These are phyloP conservation scores for Uria lomvia DNA, from an alignment of 2,113 vertebrate genomes.

Conservation along the genomic window DNA sequence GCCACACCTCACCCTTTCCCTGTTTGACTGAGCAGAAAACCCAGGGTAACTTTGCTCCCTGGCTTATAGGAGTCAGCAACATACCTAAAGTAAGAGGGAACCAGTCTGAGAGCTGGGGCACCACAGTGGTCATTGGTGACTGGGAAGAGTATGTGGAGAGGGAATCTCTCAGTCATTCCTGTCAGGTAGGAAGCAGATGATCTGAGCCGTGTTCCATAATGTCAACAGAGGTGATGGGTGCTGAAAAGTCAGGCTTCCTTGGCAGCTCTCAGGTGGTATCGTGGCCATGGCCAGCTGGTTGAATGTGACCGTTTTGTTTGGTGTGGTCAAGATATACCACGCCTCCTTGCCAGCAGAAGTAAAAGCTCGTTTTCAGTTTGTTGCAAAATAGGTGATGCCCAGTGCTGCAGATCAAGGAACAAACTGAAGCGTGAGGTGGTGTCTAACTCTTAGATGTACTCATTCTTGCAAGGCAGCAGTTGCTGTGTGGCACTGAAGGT, in stretches of 20 bases:
- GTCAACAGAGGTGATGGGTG: not conserved
- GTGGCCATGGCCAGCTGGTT: not conserved
- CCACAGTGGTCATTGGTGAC: not conserved
- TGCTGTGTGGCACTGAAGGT: not conserved
- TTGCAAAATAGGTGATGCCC: not conserved
- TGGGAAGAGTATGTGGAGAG: not conserved
- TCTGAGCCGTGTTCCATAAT: not conserved
- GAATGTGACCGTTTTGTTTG: not conserved
- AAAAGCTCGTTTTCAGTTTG: not conserved
- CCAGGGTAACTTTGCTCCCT: not conserved
- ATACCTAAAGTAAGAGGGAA: not conserved
- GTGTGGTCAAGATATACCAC: not conserved
- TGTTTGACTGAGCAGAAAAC: not conserved
- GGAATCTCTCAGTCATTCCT: not conserved
- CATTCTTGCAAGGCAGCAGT: not conserved
- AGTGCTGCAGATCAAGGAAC: accelerated
- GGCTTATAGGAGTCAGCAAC: not conserved
- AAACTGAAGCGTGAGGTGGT: not conserved
- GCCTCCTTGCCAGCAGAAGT: not conserved
- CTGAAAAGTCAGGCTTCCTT: not conserved
- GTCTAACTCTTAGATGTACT: not conserved
- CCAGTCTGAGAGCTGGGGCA: not conserved
- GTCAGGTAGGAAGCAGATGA: not conserved
- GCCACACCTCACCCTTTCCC: not conserved
- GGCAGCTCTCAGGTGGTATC: not conserved